A percentile compares a stretch with the other conserved stretches of the same genome.
These are phyloP conservation scores for Coremacera marginata DNA, from an alignment of 2,888 invertebrate species.

Conservation along the genomic window DNA sequence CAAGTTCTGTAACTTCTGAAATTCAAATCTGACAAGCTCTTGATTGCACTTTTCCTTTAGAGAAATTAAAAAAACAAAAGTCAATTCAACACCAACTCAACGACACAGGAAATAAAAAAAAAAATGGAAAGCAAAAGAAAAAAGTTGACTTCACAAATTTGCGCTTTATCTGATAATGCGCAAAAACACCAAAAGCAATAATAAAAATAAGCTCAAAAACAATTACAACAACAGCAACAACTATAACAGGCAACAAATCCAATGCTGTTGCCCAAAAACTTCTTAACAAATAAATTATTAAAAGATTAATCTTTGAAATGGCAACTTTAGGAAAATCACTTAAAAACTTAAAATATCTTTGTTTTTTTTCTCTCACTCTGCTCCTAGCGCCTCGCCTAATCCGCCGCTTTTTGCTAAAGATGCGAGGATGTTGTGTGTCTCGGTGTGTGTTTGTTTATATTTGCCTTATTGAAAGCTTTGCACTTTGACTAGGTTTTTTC, in stretches of 20 bases:
- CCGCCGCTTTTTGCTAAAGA: background rate
- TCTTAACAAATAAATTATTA: slow-evolving; percentile 42
- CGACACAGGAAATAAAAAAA: too few relatives aligned
- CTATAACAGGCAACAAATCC: background rate
- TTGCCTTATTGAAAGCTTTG: slow-evolving; percentile 23
- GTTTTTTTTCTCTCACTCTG: background rate
- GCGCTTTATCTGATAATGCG: too few relatives aligned
- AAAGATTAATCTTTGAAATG: slow-evolving; percentile 38
- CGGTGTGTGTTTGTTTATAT: background rate
- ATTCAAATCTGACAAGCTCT: too few relatives aligned
- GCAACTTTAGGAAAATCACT: background rate
- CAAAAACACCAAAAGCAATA: too few relatives aligned
- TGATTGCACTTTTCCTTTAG: too few relatives aligned
- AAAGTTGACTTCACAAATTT: too few relatives aligned
- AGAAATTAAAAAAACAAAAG: too few relatives aligned
- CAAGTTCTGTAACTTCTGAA: too few relatives aligned
- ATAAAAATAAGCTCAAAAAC: background rate
- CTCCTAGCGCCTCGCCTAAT: background rate
- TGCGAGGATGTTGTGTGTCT: background rate
- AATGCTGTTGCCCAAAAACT: slow-evolving; percentile 10
- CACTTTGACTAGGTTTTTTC: background rate
- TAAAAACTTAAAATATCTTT: background rate
- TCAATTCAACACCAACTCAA: too few relatives aligned
- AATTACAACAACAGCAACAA: background rate
- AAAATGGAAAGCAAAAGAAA: too few relatives aligned